Evolutionary conservation across 1,140 invertebrate species (phyloP).

Genomic region (Drosophila ercepeae): DNA sequence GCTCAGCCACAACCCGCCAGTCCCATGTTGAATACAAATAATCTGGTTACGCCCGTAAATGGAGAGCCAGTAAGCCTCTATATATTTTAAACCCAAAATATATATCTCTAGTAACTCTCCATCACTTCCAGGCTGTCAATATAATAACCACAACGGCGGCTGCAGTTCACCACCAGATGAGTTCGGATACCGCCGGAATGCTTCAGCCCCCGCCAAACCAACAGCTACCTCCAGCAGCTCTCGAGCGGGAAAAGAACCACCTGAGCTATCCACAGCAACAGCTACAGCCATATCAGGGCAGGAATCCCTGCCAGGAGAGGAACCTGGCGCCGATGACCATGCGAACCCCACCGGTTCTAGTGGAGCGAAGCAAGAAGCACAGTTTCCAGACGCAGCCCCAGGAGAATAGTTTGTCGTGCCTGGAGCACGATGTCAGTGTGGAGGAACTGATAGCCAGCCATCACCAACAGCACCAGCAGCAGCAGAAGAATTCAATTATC

Average conservation of each 20-base stretch:
- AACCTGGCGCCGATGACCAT: slow-evolving; percentile 88
- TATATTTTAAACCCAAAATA: neutral
- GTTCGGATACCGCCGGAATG: slow-evolving; percentile 56
- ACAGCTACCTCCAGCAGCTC: slow-evolving; percentile 49
- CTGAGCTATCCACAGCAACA: slow-evolving; percentile 81
- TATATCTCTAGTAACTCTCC: too few species aligned
- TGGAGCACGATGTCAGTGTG: slow-evolving; percentile 81
- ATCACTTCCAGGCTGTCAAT: neutral
- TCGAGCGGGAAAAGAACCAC: slow-evolving; percentile 73
- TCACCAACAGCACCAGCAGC: slow-evolving; percentile 25
- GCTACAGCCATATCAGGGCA: slow-evolving; percentile 92
- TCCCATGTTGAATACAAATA: slow-evolving; percentile 78
- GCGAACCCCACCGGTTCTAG: slow-evolving; percentile 87
- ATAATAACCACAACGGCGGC: slow-evolving; percentile 53
- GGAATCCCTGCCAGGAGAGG: slow-evolving; percentile 94
- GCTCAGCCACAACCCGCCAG: slow-evolving; percentile 68
- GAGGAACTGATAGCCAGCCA: slow-evolving; percentile 75
- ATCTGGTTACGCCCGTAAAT: slow-evolving; percentile 47
- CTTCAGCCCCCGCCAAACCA: slow-evolving; percentile 78
- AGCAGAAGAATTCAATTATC: slow-evolving; percentile 48
- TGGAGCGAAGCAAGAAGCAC: slow-evolving; percentile 87
- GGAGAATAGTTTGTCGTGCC: slow-evolving; percentile 76
- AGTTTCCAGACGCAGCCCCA: slow-evolving; percentile 69
- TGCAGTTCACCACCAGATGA: slow-evolving; percentile 61
- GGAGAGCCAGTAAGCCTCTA: slow-evolving; percentile 14